phyloP scores from a whole-genome alignment of 2,888 invertebrate genomes.

The Dynastes hyllus region DNA sequence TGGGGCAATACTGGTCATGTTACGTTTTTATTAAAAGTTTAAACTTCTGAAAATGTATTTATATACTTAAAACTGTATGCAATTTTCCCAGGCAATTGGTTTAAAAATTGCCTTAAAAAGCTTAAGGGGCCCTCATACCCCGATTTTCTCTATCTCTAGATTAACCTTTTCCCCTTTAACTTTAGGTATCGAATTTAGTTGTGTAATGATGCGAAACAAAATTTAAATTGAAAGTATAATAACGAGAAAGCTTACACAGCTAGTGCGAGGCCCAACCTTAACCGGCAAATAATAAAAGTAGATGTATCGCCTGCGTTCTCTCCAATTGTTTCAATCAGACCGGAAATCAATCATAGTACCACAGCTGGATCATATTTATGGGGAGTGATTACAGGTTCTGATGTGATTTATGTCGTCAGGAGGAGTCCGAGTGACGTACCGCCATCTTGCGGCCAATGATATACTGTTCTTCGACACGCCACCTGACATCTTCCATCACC shows the following conservation, averaged over 20 bases:
- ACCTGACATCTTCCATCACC: conserved; percentile 58
- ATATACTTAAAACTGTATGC: too few relatives aligned
- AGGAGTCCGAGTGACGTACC: conserved; percentile 59
- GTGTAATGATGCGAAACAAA: too few relatives aligned
- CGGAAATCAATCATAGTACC: conserved; percentile 59
- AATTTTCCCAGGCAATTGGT: too few relatives aligned
- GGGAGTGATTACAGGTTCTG: conserved; percentile 60
- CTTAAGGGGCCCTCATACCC: too few relatives aligned
- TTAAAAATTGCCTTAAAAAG: too few relatives aligned
- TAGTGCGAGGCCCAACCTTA: conserved; percentile 22
- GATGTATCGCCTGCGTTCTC: conserved; percentile 36
- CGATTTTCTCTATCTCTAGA: too few relatives aligned
- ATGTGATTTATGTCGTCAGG: conserved; percentile 59
- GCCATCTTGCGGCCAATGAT: conserved; percentile 59
- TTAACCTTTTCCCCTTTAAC: too few relatives aligned
- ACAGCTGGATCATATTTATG: conserved; percentile 61
- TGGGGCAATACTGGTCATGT: too few relatives aligned
- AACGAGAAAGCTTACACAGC: conserved; percentile 13
- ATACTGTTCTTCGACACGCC: conserved; percentile 59
- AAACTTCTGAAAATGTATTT: too few relatives aligned
- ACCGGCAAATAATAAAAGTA: conserved; percentile 40
- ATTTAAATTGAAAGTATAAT: conserved; percentile 6
- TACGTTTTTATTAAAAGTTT: too few relatives aligned
- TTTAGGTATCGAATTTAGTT: too few relatives aligned
- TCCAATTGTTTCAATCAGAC: conserved; percentile 59